Evolutionary conservation across 2,888 invertebrate genomes (phyloP), one percentile per base, ranked within the genome.

Genomic region (Neria commutata): DNA sequence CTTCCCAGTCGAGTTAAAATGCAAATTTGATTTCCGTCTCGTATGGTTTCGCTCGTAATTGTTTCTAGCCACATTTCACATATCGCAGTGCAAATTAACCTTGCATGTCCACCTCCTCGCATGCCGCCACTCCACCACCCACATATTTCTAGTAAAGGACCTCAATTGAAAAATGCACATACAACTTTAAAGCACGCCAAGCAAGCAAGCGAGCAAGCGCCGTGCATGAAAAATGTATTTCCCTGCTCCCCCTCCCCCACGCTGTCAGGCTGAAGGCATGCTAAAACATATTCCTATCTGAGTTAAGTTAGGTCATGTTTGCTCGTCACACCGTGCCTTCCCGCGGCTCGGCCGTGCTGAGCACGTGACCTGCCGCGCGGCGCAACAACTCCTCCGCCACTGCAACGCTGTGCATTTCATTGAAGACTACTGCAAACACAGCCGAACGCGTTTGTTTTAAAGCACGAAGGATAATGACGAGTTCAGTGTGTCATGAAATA

Each of bases 401-500:
- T 29, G 37, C n/a, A n/a, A 10, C 37, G 37, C 37, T 29, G 6
- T 11, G 29, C 5, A 29, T 8, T 5, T 29, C 6, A 11, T 29
- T 29, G 11, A 29, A 11, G 6, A 29, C 29, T 29, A 11, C 11
- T 11, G 29, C 29, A 29, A 29, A 29, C 29, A 29, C 29, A 29
- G 29, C 29, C 29, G 29, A 29, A 29, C 29, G 11, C 29, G 5
- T 29, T 5, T 29, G 5, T 29, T 29, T 29, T 8, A n/a, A 37
- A 37, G 29, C 29, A 11, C 11, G 29, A 37, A 4, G 37, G n/a
- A 14, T 37, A n/a, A 4, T 4, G 63, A 65, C 65, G 66, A 67
- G 65, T 65, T 67, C 62, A 67, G 63, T 67, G 56, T 67, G 66
- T 63, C 66, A 67, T n/a, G n/a, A n/a, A n/a, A n/a, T n/a, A n/a